A percentile compares a stretch with the other conserved stretches of the same genome.
Conservation (phyloP, 2,888 invertebrate species). For the Timema cristinae region DNA sequence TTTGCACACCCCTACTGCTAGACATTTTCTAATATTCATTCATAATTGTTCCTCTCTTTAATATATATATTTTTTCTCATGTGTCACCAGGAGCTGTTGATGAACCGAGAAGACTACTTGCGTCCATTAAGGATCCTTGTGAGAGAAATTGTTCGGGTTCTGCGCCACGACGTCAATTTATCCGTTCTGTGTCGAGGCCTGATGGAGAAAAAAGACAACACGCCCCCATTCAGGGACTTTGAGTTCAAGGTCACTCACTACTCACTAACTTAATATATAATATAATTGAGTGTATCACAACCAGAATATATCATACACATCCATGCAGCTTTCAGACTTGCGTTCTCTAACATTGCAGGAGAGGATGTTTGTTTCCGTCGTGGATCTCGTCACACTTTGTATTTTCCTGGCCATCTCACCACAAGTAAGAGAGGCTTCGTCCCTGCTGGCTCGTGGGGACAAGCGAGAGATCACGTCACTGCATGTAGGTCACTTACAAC, state of each 20-base stretch:
- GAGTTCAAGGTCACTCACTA: conserved; percentile 53
- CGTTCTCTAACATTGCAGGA: conserved; percentile 48
- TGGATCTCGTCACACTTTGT: conserved; percentile 81
- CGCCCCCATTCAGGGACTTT: conserved; percentile 57
- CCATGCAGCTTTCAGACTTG: neutral
- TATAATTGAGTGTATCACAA: too few species aligned
- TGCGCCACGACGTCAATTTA: conserved; percentile 77
- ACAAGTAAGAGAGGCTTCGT: conserved; percentile 64
- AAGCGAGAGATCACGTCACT: conserved; percentile 46
- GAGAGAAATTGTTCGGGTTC: conserved; percentile 81
- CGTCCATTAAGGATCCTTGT: conserved; percentile 79
- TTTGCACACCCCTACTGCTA: too few species aligned
- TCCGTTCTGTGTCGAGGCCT: conserved; percentile 74
- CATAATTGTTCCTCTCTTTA: too few species aligned
- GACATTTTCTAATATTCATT: too few species aligned
- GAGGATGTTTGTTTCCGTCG: conserved; percentile 75
- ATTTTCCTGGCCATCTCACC: conserved; percentile 79
- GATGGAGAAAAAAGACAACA: conserved; percentile 60
- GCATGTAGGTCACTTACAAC: conserved; percentile 35
- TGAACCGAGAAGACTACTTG: conserved; percentile 86
- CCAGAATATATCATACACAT: neutral
- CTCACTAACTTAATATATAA: too few species aligned
- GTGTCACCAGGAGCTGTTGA: conserved; percentile 65
- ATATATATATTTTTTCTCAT: too few species aligned
- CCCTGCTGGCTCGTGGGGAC: conserved; percentile 50